Percentiles rank a stretch among this genome's conserved stretches.
These are phyloP conservation scores for Ptychodera flava DNA, from an alignment of 35 echinoderm and acorn worm genomes.

Conservation along the genomic window DNA sequence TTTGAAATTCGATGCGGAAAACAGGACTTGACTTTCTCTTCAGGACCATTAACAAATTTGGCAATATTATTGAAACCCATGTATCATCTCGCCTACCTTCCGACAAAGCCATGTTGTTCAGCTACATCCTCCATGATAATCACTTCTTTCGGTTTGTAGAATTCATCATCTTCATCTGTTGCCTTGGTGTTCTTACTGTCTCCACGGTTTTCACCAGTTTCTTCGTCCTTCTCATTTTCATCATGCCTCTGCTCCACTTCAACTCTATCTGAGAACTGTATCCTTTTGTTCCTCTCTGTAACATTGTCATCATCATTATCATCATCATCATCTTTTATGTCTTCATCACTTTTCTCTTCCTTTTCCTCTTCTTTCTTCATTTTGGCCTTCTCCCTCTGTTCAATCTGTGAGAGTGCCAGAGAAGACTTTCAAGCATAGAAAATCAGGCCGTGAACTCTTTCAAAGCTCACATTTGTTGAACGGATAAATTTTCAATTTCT, in stretches of 20 bases:
- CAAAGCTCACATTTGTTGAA: too few relatives aligned
- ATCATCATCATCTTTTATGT: neutral
- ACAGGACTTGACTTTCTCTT: too few relatives aligned
- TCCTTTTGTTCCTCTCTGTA: constrained; percentile 2
- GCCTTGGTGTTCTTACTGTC: neutral
- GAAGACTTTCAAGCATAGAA: too few relatives aligned
- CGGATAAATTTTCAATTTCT: too few relatives aligned
- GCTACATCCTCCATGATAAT: constrained; percentile 49
- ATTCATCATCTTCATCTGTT: constrained; percentile 22
- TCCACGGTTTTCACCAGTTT: neutral
- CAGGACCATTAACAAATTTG: too few relatives aligned
- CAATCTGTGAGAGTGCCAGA: too few relatives aligned
- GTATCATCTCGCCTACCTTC: too few relatives aligned
- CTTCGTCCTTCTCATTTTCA: constrained; percentile 3
- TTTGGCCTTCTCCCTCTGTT: constrained; percentile 20
- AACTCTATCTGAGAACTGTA: neutral
- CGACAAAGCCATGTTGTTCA: constrained; percentile 92
- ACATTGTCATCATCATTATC: neutral
- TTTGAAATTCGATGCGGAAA: too few relatives aligned
- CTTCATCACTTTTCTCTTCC: constrained; percentile 14
- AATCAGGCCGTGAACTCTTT: too few relatives aligned
- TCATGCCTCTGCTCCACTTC: neutral
- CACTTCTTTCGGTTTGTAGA: constrained; percentile 51
- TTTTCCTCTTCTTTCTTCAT: constrained; percentile 22
- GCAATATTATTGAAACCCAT: too few relatives aligned